Conservation (phyloP, 2,113 vertebrate species). For the Todiramphus chloris region DNA sequence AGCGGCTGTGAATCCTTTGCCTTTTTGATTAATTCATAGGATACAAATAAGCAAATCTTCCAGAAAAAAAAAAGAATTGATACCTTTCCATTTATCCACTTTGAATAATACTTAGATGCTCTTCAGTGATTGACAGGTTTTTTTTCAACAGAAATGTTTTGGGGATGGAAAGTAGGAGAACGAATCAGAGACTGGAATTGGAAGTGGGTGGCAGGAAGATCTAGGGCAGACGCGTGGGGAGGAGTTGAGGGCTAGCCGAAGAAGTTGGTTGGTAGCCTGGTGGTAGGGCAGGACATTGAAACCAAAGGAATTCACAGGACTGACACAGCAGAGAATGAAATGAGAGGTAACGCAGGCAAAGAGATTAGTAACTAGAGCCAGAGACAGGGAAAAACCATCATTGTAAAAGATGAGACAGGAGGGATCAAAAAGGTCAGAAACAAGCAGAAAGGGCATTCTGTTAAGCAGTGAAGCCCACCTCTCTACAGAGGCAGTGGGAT, state of each 20-base stretch:
- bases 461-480: background rate
- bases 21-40: background rate
- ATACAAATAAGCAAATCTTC: background rate
- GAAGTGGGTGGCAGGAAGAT: background rate
- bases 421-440: background rate
- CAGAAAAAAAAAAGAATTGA: background rate
- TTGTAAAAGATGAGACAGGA: background rate
- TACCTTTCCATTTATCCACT: background rate
- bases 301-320: background rate
- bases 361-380: background rate
- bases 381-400: background rate
- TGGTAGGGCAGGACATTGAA: background rate
- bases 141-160: background rate
- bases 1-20: rapidly evolving
- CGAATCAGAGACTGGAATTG: background rate
- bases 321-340: background rate
- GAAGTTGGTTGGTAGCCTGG: background rate
- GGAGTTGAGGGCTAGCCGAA: background rate
- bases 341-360: background rate
- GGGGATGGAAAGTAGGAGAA: background rate
- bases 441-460: background rate
- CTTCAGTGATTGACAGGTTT: background rate
- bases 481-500: background rate
- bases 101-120: background rate
- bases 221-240: background rate